These are phyloP conservation scores for Litoditis marina DNA, from an alignment of 2,888 invertebrate genomes.

Conservation along the genomic window DNA sequence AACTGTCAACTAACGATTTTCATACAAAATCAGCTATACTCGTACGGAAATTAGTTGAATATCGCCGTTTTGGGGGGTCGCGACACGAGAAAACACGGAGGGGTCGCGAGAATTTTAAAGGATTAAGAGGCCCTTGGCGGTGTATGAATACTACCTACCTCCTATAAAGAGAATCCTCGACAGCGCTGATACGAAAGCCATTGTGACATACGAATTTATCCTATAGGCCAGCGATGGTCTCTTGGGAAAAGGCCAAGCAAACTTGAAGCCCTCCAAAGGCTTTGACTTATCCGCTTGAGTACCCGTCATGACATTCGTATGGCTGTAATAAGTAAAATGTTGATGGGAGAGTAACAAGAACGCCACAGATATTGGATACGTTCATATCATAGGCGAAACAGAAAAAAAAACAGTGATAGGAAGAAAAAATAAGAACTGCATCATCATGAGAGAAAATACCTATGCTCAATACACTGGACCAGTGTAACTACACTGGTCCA, in stretches of 20 bases:
- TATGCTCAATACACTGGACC: neutral
- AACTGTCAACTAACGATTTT: too few species aligned
- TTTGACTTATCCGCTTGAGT: constrained; percentile 28
- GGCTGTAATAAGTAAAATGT: neutral
- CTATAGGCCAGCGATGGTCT: constrained; percentile 42
- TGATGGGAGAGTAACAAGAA: neutral
- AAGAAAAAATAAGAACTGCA: neutral
- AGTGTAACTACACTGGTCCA: neutral
- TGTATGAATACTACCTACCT: constrained; percentile 20
- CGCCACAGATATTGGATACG: neutral
- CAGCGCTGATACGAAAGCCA: constrained; percentile 45
- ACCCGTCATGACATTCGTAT: constrained; percentile 30
- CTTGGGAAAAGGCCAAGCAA: constrained; percentile 56
- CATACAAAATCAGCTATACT: too few species aligned
- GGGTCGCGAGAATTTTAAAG: too few species aligned
- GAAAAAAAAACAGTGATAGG: neutral
- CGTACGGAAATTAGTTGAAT: too few species aligned
- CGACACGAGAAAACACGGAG: too few species aligned
- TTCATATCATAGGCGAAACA: too few species aligned
- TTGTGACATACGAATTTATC: constrained; percentile 45
- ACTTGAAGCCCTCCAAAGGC: constrained; percentile 45
- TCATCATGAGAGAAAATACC: neutral
- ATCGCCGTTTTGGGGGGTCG: too few species aligned
- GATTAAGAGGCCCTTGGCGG: neutral
- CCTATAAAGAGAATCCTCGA: constrained; percentile 48